Percentiles rank a stretch among this genome's conserved stretches.
Evolutionary conservation across 2,888 invertebrate genomes (phyloP).

Genomic region (Drosophila stalkeri): DNA sequence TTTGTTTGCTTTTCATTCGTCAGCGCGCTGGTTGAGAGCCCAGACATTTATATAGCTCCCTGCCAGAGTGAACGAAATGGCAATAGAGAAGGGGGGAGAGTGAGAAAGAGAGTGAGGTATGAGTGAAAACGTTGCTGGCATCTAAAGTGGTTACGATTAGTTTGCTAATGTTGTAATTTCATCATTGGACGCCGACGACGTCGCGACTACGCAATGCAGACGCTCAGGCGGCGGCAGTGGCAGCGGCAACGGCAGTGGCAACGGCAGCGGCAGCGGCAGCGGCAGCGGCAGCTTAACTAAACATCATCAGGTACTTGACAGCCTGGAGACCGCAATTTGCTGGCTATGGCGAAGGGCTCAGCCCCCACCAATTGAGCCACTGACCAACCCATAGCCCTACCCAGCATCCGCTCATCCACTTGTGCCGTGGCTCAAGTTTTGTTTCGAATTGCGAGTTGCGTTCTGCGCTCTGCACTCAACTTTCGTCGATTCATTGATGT

Average conservation of each 20-base stretch:
- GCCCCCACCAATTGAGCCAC: conserved; percentile 12
- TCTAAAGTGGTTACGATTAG: conserved; percentile 80
- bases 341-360: conserved; percentile 31
- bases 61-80: background rate
- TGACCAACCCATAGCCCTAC: conserved; percentile 16
- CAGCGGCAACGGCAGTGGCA: conserved; percentile 8
- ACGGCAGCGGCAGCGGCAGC: conserved; percentile 32
- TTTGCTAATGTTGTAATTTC: conserved; percentile 81
- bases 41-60: conserved; percentile 66
- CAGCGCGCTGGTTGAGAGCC: conserved; percentile 15
- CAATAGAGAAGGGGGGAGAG: background rate
- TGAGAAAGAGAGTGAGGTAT: background rate
- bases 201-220: conserved; percentile 15
- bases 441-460: conserved; percentile 25
- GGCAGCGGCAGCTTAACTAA: conserved; percentile 62
- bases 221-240: conserved; percentile 2
- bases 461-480: conserved; percentile 34
- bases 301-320: conserved; percentile 78
- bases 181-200: conserved; percentile 58
- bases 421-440: conserved; percentile 54
- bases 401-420: conserved; percentile 12
- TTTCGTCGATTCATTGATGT: conserved; percentile 78
- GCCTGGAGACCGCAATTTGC: conserved; percentile 65
- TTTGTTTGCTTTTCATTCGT: conserved; percentile 56
- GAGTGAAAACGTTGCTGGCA: conserved; percentile 61